Evolutionary conservation across 2,888 invertebrate species (phyloP).

Genomic region (Andrena trimmerana): DNA sequence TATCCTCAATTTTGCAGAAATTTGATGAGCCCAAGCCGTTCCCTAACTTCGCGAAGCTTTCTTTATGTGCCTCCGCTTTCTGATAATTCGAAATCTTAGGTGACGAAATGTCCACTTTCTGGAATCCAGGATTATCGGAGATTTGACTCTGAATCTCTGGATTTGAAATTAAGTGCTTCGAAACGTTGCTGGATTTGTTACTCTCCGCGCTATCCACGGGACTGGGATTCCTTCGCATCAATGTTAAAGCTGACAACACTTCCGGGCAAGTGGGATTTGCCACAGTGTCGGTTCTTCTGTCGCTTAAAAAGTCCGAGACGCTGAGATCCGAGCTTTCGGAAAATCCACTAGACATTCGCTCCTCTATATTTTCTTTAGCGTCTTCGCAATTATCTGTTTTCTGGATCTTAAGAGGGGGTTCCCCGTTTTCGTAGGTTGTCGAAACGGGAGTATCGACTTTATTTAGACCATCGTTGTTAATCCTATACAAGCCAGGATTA

Average conservation of each 20-base stretch:
- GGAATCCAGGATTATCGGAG: slow-evolving; percentile 81
- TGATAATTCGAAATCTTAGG: slow-evolving; percentile 65
- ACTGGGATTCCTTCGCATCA: slow-evolving; percentile 79
- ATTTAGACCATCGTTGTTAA: slow-evolving; percentile 75
- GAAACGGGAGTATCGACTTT: slow-evolving; percentile 57
- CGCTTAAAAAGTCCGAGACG: slow-evolving; percentile 78
- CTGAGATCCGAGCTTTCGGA: slow-evolving; percentile 79
- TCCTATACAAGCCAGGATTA: slow-evolving; percentile 78
- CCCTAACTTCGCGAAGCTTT: slow-evolving; percentile 69
- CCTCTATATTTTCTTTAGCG: slow-evolving; percentile 78
- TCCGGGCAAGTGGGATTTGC: slow-evolving; percentile 79
- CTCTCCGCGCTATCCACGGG: slow-evolving; percentile 60
- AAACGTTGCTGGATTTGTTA: slow-evolving; percentile 66
- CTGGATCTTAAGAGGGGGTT: slow-evolving; percentile 77
- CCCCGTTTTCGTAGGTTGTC: slow-evolving; percentile 59
- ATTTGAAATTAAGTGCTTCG: slow-evolving; percentile 80
- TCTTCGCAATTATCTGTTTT: slow-evolving; percentile 75
- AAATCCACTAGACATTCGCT: slow-evolving; percentile 77
- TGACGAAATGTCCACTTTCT: slow-evolving; percentile 79
- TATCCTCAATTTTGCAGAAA: slow-evolving; percentile 72
- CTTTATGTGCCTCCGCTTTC: slow-evolving; percentile 65
- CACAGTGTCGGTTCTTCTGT: slow-evolving; percentile 72
- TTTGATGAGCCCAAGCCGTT: slow-evolving; percentile 68
- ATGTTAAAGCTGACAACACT: slow-evolving; percentile 81
- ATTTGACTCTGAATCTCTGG: slow-evolving; percentile 81